Evolutionary conservation across 2,797 vertebrate species (phyloP).

Genomic region (Carduelis carduelis): DNA sequence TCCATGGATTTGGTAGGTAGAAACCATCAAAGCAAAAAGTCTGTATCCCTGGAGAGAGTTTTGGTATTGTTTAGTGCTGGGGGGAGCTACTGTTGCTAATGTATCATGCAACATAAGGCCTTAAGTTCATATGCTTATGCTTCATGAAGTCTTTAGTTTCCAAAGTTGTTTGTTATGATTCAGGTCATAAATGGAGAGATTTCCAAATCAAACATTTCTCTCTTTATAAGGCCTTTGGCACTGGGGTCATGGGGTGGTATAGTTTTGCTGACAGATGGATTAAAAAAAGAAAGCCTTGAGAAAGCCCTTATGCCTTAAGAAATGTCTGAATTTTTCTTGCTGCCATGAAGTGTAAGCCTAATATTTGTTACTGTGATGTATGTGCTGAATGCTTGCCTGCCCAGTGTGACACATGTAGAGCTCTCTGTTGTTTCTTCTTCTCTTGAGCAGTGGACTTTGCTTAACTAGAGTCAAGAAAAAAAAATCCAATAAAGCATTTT

Average conservation of each 20-base stretch:
- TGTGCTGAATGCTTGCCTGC: background rate
- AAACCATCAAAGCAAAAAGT: conserved; percentile 23
- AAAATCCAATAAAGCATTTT: background rate
- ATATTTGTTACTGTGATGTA: background rate
- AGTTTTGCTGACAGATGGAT: background rate
- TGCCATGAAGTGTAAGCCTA: background rate
- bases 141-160: background rate
- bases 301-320: background rate
- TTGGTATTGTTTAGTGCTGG: conserved; percentile 7
- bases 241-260: background rate
- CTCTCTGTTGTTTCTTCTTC: background rate
- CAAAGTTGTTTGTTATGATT: background rate
- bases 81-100: background rate
- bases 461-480: background rate
- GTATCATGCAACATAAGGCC: background rate
- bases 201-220: background rate
- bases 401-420: background rate
- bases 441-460: background rate
- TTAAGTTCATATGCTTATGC: background rate
- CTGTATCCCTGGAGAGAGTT: background rate
- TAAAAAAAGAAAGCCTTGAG: background rate
- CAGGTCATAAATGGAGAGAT: background rate
- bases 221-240: background rate
- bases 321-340: background rate
- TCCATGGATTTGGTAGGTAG: conserved; percentile 27